These are phyloP conservation scores for Mesembrinibis cayennensis DNA, from an alignment of 2,113 vertebrate genomes.

Conservation along the genomic window DNA sequence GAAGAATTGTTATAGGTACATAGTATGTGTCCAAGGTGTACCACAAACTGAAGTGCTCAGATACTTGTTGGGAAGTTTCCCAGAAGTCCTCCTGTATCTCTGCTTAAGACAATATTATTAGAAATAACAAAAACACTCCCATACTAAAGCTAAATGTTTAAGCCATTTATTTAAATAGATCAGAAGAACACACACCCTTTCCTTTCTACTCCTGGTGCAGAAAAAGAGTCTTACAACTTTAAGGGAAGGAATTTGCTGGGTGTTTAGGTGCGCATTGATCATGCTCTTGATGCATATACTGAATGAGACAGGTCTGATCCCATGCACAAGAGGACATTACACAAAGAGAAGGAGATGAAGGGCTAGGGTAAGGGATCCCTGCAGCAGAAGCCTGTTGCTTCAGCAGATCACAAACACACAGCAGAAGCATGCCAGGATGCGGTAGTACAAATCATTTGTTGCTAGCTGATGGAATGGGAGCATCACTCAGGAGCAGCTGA, in stretches of 20 bases:
- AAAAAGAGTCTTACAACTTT: not conserved
- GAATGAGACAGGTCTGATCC: not conserved
- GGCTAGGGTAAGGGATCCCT: not conserved
- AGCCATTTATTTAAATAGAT: not conserved
- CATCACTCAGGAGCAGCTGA: not conserved
- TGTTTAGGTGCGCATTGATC: not conserved
- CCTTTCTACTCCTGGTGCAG: not conserved
- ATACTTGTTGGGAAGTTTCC: not conserved
- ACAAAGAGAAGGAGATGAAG: not conserved
- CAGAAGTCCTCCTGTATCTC: not conserved
- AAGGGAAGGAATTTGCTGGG: not conserved
- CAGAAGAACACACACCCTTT: conserved; percentile 1
- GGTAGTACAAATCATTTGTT: not conserved
- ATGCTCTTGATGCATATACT: rapidly evolving
- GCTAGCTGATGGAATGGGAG: not conserved
- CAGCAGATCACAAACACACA: not conserved
- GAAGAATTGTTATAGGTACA: rapidly evolving
- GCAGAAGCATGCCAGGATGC: not conserved
- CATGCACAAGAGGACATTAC: rapidly evolving
- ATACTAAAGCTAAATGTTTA: conserved; percentile 4
- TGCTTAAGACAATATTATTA: not conserved
- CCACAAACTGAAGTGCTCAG: not conserved
- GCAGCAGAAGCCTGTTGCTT: not conserved
- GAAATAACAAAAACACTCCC: conserved; percentile 4
- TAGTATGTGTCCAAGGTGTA: not conserved